phyloP scores from a whole-genome alignment of 2,113 vertebrate species.

The Panthera uncia region DNA sequence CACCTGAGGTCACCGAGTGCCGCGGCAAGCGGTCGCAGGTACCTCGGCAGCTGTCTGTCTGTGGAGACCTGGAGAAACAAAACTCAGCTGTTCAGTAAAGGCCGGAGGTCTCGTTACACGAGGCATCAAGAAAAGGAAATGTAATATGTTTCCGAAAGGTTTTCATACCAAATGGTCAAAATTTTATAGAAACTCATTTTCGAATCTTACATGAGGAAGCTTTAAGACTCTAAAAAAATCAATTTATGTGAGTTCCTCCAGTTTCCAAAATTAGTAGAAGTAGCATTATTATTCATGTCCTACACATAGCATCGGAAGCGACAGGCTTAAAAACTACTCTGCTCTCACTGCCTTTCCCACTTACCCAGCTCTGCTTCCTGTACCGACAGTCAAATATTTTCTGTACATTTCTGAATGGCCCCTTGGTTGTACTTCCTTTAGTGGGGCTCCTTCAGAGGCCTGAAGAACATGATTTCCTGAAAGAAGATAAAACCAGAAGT shows the following conservation, averaged over 20 bases:
- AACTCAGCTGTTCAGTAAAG: background rate
- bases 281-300: background rate
- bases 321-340: background rate
- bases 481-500: constrained; percentile 10
- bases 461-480: background rate
- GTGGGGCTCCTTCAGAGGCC: background rate
- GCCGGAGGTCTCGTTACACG: background rate
- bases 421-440: background rate
- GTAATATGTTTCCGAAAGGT: background rate
- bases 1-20: background rate
- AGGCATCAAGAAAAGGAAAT: background rate
- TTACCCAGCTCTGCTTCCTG: background rate
- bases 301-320: background rate
- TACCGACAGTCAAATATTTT: background rate
- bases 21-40: background rate
- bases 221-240: background rate
- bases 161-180: background rate
- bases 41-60: background rate
- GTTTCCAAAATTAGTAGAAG: background rate
- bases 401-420: background rate
- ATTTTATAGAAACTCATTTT: background rate
- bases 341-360: background rate
- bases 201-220: background rate
- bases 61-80: background rate
- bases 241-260: background rate